A percentile compares a stretch with the other conserved stretches of the same genome.
These are phyloP conservation scores for Chrysemys picta DNA, from an alignment of 2,113 vertebrate genomes.

Conservation along the genomic window DNA sequence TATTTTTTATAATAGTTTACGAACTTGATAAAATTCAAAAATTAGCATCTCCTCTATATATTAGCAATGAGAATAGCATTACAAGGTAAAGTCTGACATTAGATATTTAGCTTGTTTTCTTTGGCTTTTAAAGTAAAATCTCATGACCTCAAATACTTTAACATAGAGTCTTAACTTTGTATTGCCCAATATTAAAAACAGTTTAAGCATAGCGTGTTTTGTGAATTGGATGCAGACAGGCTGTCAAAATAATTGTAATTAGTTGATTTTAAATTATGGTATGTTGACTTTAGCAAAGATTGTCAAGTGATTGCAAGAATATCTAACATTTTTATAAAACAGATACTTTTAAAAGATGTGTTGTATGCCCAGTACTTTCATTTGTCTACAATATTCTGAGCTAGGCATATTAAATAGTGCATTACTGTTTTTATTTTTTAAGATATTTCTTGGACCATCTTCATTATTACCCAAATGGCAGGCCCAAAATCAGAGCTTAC, in stretches of 20 bases:
- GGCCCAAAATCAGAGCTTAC: not conserved
- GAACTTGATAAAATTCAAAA: not conserved
- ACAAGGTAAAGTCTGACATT: constrained; percentile 41
- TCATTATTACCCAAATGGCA: not conserved
- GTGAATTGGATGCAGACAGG: constrained; percentile 52
- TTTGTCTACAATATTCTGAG: not conserved
- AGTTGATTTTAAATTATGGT: constrained; percentile 50
- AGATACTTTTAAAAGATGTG: constrained; percentile 8
- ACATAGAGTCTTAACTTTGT: constrained; percentile 35
- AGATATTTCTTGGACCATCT: not conserved
- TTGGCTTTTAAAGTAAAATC: constrained; percentile 70
- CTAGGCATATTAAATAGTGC: not conserved
- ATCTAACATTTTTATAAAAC: constrained; percentile 39
- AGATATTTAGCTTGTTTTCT: constrained; percentile 41
- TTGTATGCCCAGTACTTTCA: not conserved
- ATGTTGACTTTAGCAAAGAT: constrained; percentile 59
- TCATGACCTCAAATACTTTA: constrained; percentile 69
- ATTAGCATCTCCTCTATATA: not conserved
- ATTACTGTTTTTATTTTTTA: not conserved
- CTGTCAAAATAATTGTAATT: constrained; percentile 63
- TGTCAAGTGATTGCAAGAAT: constrained; percentile 38
- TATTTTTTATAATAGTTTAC: not conserved
- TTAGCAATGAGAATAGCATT: not conserved
- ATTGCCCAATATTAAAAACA: constrained; percentile 64
- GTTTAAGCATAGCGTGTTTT: constrained; percentile 55